Conservation (phyloP, 2,113 vertebrate species). For the Pelusios castaneus region DNA sequence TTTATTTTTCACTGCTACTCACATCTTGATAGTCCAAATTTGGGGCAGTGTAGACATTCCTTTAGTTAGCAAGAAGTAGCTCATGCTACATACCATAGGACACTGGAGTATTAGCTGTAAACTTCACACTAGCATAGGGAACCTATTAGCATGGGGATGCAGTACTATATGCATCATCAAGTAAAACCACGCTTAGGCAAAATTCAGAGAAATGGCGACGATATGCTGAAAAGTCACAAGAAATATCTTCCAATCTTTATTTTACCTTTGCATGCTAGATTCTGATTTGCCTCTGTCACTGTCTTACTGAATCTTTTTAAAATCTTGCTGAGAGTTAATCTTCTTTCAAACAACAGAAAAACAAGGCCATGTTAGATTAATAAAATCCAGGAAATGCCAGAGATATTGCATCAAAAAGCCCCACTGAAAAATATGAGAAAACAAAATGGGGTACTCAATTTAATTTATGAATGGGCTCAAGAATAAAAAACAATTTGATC, state of each 20-base stretch:
- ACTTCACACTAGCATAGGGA: rapidly evolving
- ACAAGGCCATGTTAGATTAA: not conserved
- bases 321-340: not conserved
- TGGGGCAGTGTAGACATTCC: no score
- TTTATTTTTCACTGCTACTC: not conserved
- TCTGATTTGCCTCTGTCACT: not conserved
- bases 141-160: not conserved
- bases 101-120: not conserved
- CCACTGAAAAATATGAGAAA: not conserved
- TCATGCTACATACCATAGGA: not conserved
- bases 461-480: not conserved
- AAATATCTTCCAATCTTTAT: not conserved
- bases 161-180: not conserved
- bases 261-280: not conserved
- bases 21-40: not conserved
- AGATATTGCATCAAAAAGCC: not conserved
- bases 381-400: rapidly evolving
- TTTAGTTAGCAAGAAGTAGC: not conserved
- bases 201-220: not conserved
- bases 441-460: not conserved
- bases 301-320: not conserved
- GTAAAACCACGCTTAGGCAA: not conserved
- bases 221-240: rapidly evolving
- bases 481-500: not conserved
- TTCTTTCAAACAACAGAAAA: not conserved